Evolutionary conservation across 2,113 vertebrate species (phyloP).

Genomic region (Myanophis thanlyinensis): DNA sequence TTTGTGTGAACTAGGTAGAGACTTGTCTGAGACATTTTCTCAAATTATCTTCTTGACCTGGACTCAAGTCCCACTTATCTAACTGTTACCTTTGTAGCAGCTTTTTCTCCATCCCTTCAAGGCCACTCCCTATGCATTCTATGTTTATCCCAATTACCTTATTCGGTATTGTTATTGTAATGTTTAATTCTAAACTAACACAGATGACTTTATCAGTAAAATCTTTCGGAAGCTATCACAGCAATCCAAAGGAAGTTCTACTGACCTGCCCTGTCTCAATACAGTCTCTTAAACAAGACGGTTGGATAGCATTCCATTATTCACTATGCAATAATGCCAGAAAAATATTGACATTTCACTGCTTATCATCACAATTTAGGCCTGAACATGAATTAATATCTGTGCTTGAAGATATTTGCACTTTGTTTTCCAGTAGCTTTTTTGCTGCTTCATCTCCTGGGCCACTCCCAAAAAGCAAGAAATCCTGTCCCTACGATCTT

Average conservation of each 20-base stretch:
- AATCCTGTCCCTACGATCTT: neutral
- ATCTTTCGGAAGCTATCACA: neutral
- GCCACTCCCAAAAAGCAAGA: neutral
- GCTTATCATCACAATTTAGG: neutral
- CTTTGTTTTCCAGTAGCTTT: neutral
- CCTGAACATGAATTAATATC: neutral
- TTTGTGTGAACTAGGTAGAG: neutral
- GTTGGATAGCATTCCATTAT: neutral
- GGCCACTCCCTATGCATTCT: neutral
- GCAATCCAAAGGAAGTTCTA: neutral
- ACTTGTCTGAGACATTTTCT: neutral
- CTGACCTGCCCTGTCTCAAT: neutral
- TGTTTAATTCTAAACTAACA: neutral
- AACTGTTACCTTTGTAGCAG: neutral
- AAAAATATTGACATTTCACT: neutral
- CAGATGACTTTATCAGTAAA: neutral
- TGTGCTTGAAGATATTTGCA: neutral
- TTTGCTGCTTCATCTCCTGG: neutral
- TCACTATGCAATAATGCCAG: neutral
- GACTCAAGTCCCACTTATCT: neutral
- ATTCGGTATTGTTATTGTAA: neutral
- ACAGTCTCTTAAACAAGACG: neutral
- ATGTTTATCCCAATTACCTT: neutral
- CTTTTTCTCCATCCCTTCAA: neutral
- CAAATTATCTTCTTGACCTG: neutral